Evolutionary conservation across 2,888 invertebrate genomes (phyloP).

Genomic region (Brachyopa scutellaris): DNA sequence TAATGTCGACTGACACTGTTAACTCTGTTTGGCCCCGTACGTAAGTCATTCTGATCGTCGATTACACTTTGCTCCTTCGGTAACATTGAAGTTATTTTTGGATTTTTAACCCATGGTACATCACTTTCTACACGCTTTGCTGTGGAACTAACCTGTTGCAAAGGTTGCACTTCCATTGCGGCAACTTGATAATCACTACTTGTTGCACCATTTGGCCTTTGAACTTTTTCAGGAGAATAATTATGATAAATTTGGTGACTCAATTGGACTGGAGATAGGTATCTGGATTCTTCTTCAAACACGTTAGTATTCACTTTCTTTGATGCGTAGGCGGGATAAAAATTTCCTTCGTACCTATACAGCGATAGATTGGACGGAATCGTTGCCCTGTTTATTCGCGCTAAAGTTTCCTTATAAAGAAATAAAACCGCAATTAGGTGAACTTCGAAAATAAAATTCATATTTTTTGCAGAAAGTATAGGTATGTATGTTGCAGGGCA

Average conservation of each 20-base stretch:
- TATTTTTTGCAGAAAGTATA: neutral
- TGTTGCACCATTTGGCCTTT: neutral
- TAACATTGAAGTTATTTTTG: slow-evolving; percentile 18
- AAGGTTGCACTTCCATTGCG: slow-evolving; percentile 38
- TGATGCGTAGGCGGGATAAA: slow-evolving; percentile 37
- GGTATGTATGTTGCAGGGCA: slow-evolving; percentile 14
- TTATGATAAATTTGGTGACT: slow-evolving; percentile 48
- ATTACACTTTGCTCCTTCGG: neutral
- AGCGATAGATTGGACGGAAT: slow-evolving; percentile 13
- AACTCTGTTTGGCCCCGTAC: neutral
- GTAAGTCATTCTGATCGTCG: neutral
- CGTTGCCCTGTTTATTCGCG: slow-evolving; percentile 9
- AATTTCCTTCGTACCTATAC: slow-evolving; percentile 60
- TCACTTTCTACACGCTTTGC: slow-evolving; percentile 30
- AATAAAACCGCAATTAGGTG: slow-evolving; percentile 21
- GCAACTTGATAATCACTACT: slow-evolving; percentile 21
- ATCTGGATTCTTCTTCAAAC: slow-evolving; percentile 1
- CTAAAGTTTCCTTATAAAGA: slow-evolving; percentile 6
- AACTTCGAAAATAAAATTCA: slow-evolving; percentile 41
- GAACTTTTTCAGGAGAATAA: too few relatives aligned
- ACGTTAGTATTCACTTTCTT: neutral
- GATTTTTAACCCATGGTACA: slow-evolving; percentile 1
- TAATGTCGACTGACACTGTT: slow-evolving; percentile 41
- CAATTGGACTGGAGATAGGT: slow-evolving; percentile 41
- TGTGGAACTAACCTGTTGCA: slow-evolving; percentile 32